Percentiles rank a stretch among this genome's conserved stretches.
These are phyloP conservation scores for Micropoecilia bifurca DNA, from an alignment of 2,797 vertebrate genomes.

Conservation along the genomic window DNA sequence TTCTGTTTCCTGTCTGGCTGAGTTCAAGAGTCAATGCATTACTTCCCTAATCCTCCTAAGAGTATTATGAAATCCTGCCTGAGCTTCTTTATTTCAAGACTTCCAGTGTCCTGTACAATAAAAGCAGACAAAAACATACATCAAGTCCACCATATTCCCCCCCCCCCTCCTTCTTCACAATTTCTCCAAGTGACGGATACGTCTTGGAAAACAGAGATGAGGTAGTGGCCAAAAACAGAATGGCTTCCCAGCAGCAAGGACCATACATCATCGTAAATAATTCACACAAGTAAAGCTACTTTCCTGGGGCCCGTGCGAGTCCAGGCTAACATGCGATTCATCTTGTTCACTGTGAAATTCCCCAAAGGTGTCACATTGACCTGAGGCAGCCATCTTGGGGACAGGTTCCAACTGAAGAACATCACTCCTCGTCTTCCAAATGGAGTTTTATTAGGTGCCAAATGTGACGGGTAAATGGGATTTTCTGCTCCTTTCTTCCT, in stretches of 20 bases:
- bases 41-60: constrained; percentile 43
- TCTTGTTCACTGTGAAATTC: constrained; percentile 73
- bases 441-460: constrained; percentile 68
- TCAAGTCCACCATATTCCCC: constrained; percentile 30
- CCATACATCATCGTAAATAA: constrained; percentile 82
- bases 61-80: constrained; percentile 41
- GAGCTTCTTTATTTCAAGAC: constrained; percentile 35
- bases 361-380: constrained; percentile 64
- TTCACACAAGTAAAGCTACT: constrained; percentile 70
- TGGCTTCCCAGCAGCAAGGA: constrained; percentile 63
- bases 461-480: constrained; percentile 68
- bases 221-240: constrained; percentile 71
- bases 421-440: constrained; percentile 64
- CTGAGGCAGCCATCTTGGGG: constrained; percentile 65
- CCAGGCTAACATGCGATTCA: constrained; percentile 72
- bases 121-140: constrained; percentile 54
- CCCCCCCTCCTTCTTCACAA: constrained; percentile 28
- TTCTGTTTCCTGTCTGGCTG: constrained; percentile 4
- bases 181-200: constrained; percentile 64
- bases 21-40: constrained; percentile 20
- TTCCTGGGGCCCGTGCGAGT: constrained; percentile 59
- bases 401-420: constrained; percentile 57
- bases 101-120: constrained; percentile 33
- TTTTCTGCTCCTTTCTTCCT: constrained; percentile 50
- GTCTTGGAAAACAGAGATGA: constrained; percentile 72